These are phyloP conservation scores for Erethizon dorsatum DNA, from an alignment of 2,797 vertebrate species.

Conservation along the genomic window DNA sequence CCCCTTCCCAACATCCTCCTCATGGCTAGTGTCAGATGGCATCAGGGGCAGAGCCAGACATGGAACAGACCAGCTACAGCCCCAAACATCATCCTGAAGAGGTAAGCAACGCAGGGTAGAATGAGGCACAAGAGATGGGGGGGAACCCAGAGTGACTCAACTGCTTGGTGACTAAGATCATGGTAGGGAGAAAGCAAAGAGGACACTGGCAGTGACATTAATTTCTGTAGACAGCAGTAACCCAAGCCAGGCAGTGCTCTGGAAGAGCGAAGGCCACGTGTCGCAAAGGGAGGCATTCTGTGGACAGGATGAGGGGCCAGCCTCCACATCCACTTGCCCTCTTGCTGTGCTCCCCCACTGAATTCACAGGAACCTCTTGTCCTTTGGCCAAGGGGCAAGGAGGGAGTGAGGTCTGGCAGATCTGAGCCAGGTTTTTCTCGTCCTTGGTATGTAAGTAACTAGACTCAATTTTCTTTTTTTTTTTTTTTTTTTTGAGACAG, in stretches of 20 bases:
- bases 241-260: background rate
- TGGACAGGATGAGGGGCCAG: background rate
- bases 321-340: background rate
- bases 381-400: background rate
- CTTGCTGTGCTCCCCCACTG: background rate
- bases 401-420: background rate
- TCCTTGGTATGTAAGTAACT: background rate
- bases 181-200: background rate
- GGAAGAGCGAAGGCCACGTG: background rate
- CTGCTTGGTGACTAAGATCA: background rate
- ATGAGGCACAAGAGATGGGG: accelerated
- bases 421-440: background rate
- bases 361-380: background rate
- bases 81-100: conserved; percentile 80
- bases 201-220: background rate
- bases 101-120: conserved; percentile 70
- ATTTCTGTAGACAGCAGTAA: background rate
- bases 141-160: background rate
- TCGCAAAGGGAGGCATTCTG: background rate
- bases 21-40: conserved; percentile 84
- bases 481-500: background rate
- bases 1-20: conserved; percentile 88
- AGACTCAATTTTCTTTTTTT: background rate
- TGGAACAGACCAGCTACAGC: conserved; percentile 58
- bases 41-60: conserved; percentile 53